These are phyloP conservation scores for Chalcis sispes DNA, from an alignment of 2,888 invertebrate species.

Conservation along the genomic window DNA sequence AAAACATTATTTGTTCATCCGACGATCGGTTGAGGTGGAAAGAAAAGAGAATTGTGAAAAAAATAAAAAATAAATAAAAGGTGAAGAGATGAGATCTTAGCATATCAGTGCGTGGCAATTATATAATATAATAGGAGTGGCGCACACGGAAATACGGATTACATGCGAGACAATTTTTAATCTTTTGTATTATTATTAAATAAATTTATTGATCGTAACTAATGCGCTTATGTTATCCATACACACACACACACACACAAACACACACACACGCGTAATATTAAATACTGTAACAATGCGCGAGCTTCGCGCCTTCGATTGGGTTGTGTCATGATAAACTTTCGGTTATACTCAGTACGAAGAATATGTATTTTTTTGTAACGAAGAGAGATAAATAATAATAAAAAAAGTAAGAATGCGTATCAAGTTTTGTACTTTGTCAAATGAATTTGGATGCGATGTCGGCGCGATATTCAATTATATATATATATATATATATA, in stretches of 20 bases:
- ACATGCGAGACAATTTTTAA: constrained; percentile 29
- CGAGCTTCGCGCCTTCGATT: background rate
- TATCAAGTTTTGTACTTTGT: background rate
- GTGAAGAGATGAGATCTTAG: constrained; percentile 67
- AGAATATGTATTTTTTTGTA: background rate
- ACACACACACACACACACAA: no score
- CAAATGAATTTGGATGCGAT: background rate
- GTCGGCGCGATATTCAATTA: no score
- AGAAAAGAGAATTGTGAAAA: background rate
- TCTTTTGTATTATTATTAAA: constrained; percentile 21
- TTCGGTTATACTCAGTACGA: background rate
- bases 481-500: no score
- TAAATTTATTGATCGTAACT: no score
- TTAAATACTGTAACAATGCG: background rate
- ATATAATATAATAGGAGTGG: constrained; percentile 57
- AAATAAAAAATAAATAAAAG: constrained; percentile 48
- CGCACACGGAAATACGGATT: constrained; percentile 64
- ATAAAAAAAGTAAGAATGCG: no score
- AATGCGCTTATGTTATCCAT: no score
- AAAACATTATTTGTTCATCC: no score
- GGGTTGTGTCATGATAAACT: background rate
- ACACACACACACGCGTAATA: background rate
- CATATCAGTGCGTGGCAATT: constrained; percentile 75
- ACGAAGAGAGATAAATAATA: no score
- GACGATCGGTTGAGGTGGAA: no score